Evolutionary conservation across 1,140 invertebrate species (phyloP), one percentile per base, ranked within the genome.

Genomic region (Brachionus plicatilis): DNA sequence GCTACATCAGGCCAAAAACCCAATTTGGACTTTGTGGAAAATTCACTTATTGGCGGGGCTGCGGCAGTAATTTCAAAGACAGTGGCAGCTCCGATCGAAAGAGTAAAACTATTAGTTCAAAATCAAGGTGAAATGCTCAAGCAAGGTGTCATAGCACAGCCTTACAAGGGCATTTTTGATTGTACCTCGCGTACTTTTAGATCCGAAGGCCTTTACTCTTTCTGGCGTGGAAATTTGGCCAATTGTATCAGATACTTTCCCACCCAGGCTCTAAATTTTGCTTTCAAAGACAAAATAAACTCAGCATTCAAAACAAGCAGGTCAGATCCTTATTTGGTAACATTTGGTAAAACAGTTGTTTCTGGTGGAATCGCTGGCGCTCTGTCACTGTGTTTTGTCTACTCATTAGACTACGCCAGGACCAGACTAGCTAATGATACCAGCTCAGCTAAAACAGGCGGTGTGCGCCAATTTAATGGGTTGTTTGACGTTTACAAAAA

Each of bases 151-250:
- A 85, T 90, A 7, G 84, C 86, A 37, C 82, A 88, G 66, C 90
- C 89, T 37, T 90, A 90, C 88, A 89, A 88, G 68, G 90, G 90
- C 60, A 88, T 90, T 17, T 86, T 90, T 68, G 90, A 90, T 85
- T 90, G 90, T 86, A 89, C 89, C 7, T 83, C 87, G 6, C 86
- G 87, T 70, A 90, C 90, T 79, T 89, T 88, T 85, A 86, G 80
- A 83, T 87, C 86, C 60, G 89, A 90, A 86, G 90, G 90, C 85
- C 89, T 94, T 85, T 83, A 93, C 14, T 93, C 94, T 86, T 96
- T 93, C 91, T 98, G 96, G 95, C 92, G 96, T 91, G 96, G 96
- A 89, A 98, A 98, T 91, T 89, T 96, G 87, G 95, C 95, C 88
- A 97, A 97, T 90, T 90, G 91, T 84, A 88, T 92, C 80, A 85